A percentile compares a stretch with the other conserved stretches of the same genome.
Evolutionary conservation across 53 echinoderm and acorn worm genomes (phyloP).

Genomic region (Paracentrotus lividus): DNA sequence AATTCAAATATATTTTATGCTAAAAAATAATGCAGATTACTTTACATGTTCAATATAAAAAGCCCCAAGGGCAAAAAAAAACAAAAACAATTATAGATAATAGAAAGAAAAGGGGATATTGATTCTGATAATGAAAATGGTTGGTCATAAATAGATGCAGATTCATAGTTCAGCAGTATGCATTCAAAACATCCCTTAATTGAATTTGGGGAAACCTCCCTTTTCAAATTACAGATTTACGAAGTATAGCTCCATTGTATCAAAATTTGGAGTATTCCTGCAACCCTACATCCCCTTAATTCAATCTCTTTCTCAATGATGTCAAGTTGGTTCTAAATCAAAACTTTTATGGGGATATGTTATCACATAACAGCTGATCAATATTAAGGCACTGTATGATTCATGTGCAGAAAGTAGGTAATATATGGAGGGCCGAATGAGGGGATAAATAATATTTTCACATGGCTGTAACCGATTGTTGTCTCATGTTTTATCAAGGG

Average conservation of each 20-base stretch:
- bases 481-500: neutral
- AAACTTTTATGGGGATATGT: constrained; percentile 6
- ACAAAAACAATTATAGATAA: too few species aligned
- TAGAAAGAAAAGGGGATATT: too few species aligned
- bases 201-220: neutral
- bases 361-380: constrained; percentile 33
- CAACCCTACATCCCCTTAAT: neutral
- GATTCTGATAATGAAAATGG: too few species aligned
- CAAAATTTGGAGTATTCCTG: neutral
- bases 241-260: neutral
- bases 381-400: neutral
- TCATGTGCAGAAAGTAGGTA: neutral
- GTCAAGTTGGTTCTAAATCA: neutral
- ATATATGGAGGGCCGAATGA: neutral
- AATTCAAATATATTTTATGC: neutral
- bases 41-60: too few species aligned
- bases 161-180: neutral
- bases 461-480: neutral
- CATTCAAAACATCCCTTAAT: neutral
- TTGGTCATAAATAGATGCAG: neutral
- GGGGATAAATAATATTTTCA: neutral
- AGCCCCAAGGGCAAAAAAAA: too few species aligned
- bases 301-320: constrained; percentile 10
- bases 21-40: too few species aligned
- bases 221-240: neutral